Evolutionary conservation across 1,140 invertebrate genomes (phyloP).

Genomic region (Reticulitermes speratus): DNA sequence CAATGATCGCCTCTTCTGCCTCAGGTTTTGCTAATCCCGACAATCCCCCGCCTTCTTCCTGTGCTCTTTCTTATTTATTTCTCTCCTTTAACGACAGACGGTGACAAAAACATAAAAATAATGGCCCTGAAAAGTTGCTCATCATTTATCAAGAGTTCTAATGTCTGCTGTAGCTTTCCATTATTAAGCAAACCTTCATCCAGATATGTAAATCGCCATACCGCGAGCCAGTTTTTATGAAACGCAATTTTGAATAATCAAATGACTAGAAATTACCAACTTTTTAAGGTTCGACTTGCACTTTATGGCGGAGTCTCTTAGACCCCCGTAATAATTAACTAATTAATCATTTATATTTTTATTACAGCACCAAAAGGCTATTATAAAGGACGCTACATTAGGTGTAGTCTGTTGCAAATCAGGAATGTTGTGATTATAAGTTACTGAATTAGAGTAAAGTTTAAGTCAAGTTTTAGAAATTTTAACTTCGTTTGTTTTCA

Average conservation of each 20-base stretch:
- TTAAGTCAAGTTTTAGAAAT: too few species aligned
- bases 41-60: background rate
- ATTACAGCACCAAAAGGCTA: background rate
- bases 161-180: background rate
- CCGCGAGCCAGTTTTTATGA: background rate
- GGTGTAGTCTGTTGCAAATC: too few species aligned
- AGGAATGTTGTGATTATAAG: too few species aligned
- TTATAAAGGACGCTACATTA: too few species aligned
- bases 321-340: background rate
- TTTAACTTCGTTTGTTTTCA: too few species aligned
- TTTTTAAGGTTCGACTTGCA: background rate
- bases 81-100: background rate
- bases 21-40: background rate
- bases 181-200: background rate
- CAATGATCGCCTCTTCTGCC: background rate
- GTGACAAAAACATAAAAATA: slow-evolving; percentile 12
- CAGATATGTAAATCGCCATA: background rate
- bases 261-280: background rate
- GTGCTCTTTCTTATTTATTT: slow-evolving; percentile 1
- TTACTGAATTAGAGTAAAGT: too few species aligned
- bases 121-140: slow-evolving; percentile 5
- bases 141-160: background rate
- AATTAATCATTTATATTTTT: background rate
- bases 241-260: background rate
- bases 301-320: background rate